Conservation (phyloP, 2,797 vertebrate genomes). For the Girardinus metallicus region DNA sequence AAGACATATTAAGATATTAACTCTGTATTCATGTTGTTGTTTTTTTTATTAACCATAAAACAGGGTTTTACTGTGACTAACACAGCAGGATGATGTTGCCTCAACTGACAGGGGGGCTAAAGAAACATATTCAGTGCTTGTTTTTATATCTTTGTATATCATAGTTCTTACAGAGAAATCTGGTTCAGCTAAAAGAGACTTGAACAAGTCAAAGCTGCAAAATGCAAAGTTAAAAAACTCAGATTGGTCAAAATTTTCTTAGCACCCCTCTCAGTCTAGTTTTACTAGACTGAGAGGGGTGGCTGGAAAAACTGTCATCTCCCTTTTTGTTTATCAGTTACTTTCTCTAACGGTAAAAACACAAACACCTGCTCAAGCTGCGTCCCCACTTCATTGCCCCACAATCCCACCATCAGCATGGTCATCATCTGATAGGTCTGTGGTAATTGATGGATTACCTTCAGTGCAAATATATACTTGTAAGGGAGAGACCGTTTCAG, state of each 20-base stretch:
- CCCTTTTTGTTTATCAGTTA: conserved; percentile 25
- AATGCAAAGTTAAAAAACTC: background rate
- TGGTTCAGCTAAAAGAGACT: background rate
- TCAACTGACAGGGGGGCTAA: background rate
- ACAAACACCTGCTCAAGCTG: conserved; percentile 37
- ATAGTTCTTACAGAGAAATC: background rate
- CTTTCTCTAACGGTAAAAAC: conserved; percentile 10
- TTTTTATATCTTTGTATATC: background rate
- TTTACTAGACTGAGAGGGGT: conserved; percentile 39
- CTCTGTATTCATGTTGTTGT: background rate
- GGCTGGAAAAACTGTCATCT: conserved; percentile 45
- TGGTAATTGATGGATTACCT: conserved; percentile 88
- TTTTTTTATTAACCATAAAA: background rate
- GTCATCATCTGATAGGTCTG: conserved; percentile 83
- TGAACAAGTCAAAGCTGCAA: background rate
- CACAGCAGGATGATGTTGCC: background rate
- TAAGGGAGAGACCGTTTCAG: conserved; percentile 78
- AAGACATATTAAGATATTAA: background rate
- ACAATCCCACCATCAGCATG: conserved; percentile 76
- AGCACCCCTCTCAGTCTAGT: too few relatives aligned
- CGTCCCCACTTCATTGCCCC: conserved; percentile 29
- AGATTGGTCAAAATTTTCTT: background rate
- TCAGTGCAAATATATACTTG: conserved; percentile 85
- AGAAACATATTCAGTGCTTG: background rate
- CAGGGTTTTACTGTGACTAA: background rate